phyloP scores from a whole-genome alignment of 2,888 invertebrate species.

The Epinotia brunnichana region DNA sequence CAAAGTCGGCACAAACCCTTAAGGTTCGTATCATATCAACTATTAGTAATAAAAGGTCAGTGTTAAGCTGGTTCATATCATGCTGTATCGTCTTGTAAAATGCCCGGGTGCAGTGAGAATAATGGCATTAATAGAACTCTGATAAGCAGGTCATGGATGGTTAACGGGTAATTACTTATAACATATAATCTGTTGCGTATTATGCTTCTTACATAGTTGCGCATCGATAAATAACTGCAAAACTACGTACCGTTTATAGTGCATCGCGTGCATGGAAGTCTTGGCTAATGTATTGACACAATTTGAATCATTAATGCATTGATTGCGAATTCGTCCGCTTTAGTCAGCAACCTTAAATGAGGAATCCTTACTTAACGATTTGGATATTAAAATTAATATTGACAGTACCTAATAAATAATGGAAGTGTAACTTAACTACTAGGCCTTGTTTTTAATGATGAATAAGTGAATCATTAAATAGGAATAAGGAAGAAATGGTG shows the following conservation, averaged over 20 bases:
- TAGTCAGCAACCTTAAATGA: slow-evolving; percentile 7
- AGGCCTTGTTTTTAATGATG: background rate
- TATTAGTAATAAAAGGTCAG: background rate
- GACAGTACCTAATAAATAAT: background rate
- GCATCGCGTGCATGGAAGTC: slow-evolving; percentile 5
- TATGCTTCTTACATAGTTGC: slow-evolving; percentile 52
- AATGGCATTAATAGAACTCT: slow-evolving; percentile 40
- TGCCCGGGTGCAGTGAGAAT: background rate
- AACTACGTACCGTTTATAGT: slow-evolving; percentile 24
- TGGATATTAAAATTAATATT: background rate
- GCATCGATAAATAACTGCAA: slow-evolving; percentile 47
- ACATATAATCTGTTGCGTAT: slow-evolving; percentile 51
- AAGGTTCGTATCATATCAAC: background rate
- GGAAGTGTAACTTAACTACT: background rate
- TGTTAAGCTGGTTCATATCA: background rate
- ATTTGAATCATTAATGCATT: slow-evolving; percentile 24
- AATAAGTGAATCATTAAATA: background rate
- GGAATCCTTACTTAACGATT: background rate
- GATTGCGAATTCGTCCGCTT: slow-evolving; percentile 14
- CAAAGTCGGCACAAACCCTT: background rate
- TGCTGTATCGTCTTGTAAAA: background rate
- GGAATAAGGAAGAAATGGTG: background rate
- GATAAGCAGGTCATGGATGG: slow-evolving; percentile 69
- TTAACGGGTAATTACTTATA: slow-evolving; percentile 50
- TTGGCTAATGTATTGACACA: slow-evolving; percentile 35